A percentile compares a stretch with the other conserved stretches of the same genome.
Conservation (phyloP, 2,113 vertebrate genomes). For the Chaetura pelagica region DNA sequence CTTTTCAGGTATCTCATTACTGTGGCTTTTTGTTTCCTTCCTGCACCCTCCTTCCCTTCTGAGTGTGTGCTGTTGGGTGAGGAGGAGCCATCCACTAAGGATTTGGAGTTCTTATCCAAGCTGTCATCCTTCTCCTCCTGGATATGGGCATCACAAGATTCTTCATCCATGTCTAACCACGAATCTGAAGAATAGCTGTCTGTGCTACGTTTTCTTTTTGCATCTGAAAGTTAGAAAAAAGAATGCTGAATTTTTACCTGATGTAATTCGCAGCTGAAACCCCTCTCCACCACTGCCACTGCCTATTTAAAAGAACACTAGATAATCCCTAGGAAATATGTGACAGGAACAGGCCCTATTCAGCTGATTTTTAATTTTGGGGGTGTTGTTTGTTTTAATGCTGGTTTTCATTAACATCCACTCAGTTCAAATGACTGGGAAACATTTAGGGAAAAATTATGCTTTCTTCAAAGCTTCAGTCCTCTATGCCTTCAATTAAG, state of each 20-base stretch:
- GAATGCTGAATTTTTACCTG: not conserved
- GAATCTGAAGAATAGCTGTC: constrained; percentile 90
- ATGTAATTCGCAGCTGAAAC: not conserved
- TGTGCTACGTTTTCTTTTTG: constrained; percentile 83
- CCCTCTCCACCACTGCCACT: not conserved
- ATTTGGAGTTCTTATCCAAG: constrained; percentile 68
- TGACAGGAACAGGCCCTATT: constrained; percentile 34
- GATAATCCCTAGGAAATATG: not conserved
- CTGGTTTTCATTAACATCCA: constrained; percentile 63
- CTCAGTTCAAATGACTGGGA: constrained; percentile 49
- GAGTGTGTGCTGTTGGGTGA: constrained; percentile 78
- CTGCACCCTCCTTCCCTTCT: constrained; percentile 74
- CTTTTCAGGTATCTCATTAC: constrained; percentile 81
- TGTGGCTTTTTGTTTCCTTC: constrained; percentile 76
- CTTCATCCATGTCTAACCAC: constrained; percentile 91
- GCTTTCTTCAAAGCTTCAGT: constrained; percentile 57
- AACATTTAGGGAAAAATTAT: constrained; percentile 53
- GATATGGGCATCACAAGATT: constrained; percentile 83
- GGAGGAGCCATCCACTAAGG: constrained; percentile 73
- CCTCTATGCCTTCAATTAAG: constrained; percentile 57
- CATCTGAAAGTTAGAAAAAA: constrained; percentile 75
- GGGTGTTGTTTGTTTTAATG: constrained; percentile 32
- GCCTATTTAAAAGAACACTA: not conserved
- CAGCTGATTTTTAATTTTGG: not conserved
- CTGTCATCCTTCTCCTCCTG: constrained; percentile 79